A percentile compares a stretch with the other conserved stretches of the same genome.
Evolutionary conservation across 2,888 invertebrate genomes (phyloP).

Genomic region (Corythucha ciliata): DNA sequence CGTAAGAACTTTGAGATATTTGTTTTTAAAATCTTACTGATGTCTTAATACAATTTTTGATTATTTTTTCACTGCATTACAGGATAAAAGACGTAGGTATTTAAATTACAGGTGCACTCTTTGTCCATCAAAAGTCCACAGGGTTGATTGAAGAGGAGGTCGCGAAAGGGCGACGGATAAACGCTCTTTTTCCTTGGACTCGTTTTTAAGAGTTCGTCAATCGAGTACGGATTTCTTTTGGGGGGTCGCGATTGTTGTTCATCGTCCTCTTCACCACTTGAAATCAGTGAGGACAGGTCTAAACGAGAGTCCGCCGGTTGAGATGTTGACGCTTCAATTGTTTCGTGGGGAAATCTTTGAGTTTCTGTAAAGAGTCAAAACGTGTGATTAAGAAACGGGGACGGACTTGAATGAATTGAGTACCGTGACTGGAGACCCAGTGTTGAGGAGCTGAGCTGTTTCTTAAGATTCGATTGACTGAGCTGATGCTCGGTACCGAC

Average conservation of each 20-base stretch:
- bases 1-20: no score
- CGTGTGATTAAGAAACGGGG: no score
- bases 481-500: constrained; percentile 86
- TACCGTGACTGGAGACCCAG: constrained; percentile 4
- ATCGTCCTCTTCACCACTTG: constrained; percentile 17
- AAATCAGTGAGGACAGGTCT: no score
- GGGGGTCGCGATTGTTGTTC: constrained; percentile 34
- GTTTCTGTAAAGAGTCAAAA: no score
- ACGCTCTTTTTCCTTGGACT: constrained; percentile 21
- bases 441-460: constrained; percentile 57
- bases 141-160: constrained; percentile 35
- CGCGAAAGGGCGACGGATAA: constrained; percentile 19
- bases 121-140: constrained; percentile 38
- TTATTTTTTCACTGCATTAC: no score
- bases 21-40: no score
- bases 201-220: constrained; percentile 41
- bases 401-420: no score
- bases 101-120: constrained; percentile 37
- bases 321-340: constrained; percentile 18
- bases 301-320: constrained; percentile 6
- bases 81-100: constrained; percentile 13
- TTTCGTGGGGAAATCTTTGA: no score
- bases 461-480: constrained; percentile 84
- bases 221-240: constrained; percentile 76
- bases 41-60: background rate